Evolutionary conservation across 2,113 vertebrate species (phyloP).

Genomic region (Bubo scandiacus): DNA sequence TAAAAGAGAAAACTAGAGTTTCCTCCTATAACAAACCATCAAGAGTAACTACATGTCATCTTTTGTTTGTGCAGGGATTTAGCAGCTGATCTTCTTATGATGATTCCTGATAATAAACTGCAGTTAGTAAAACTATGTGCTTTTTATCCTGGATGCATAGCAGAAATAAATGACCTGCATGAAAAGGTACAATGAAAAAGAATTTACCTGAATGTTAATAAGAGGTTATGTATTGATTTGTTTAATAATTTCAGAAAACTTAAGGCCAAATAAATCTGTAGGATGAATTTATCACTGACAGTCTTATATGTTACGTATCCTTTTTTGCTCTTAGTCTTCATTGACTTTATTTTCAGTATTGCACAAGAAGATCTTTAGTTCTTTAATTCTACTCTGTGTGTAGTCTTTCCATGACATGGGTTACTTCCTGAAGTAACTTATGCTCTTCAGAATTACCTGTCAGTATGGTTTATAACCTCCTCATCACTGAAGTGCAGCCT

Average conservation of each 20-base stretch:
- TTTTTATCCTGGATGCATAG: slow-evolving; percentile 85
- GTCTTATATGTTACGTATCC: neutral
- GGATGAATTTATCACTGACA: neutral
- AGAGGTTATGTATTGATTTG: neutral
- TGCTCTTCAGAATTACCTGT: neutral
- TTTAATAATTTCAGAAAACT: neutral
- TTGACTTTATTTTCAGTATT: neutral
- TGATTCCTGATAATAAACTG: slow-evolving; percentile 88
- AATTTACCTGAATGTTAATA: neutral
- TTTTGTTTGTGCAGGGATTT: slow-evolving; percentile 82
- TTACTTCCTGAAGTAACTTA: neutral
- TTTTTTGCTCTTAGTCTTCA: neutral
- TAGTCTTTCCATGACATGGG: neutral
- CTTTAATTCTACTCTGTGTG: neutral
- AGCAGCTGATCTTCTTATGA: slow-evolving; percentile 85
- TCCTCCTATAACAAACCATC: neutral
- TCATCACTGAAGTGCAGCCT: neutral
- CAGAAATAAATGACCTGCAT: slow-evolving; percentile 87
- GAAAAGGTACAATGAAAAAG: slow-evolving; percentile 77
- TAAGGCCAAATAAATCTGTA: neutral
- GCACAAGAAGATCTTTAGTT: neutral
- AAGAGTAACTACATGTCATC: neutral
- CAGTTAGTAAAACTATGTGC: slow-evolving; percentile 91
- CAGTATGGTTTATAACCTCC: neutral
- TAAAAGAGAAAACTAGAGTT: neutral